Evolutionary conservation across 2,113 vertebrate species (phyloP), one percentile per base, ranked within the genome.

Genomic region (Zootoca vivipara): DNA sequence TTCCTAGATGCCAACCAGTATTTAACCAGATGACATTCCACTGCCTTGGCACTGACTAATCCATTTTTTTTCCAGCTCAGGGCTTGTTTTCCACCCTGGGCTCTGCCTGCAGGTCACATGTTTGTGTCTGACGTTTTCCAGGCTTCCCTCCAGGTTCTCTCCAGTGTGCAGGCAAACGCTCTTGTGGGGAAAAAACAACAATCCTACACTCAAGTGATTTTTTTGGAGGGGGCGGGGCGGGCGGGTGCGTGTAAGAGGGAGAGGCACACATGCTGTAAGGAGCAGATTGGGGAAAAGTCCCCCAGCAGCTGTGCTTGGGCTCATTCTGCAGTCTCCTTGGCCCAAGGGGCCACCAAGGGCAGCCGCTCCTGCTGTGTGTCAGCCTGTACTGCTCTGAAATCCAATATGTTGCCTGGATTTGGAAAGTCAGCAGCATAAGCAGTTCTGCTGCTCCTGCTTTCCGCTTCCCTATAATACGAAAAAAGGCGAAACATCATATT

Each of bases 81-180:
- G 18, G 75, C 22, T 28, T 77, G 38, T 15, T 12, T 42, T n/a
- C 73, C 30, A 52, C 1, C 89, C 83, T 38, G 83, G 85, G 86
- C 89, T 93, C 91, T 87, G 28, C 82, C 89, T 85, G 90, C 92
- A 91, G 0, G 6, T 28, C 83, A 72, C 82, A 24, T 70, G 24
- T 91, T 92, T 18, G 38, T 7, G 4, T 72, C 62, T 90, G 89
- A 92, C 92, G 33, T 85, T 92, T 93, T 94, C 87, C 92, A 93
- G 93, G 86, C 80, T 89, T 86, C 82, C 83, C 85, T 83, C 65
- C 75, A 30, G 72, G 79, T 90, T 90, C 87, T 85, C 9, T 52
- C 9, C 46, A 86, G 0, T 85, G 70, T 0, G 0, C 20, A 88
- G 85, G 82, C 89, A 8, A 90, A 87, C 75, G 85, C 89, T 91